phyloP scores from a whole-genome alignment of 2,888 invertebrate species.

The Eledona agricola region DNA sequence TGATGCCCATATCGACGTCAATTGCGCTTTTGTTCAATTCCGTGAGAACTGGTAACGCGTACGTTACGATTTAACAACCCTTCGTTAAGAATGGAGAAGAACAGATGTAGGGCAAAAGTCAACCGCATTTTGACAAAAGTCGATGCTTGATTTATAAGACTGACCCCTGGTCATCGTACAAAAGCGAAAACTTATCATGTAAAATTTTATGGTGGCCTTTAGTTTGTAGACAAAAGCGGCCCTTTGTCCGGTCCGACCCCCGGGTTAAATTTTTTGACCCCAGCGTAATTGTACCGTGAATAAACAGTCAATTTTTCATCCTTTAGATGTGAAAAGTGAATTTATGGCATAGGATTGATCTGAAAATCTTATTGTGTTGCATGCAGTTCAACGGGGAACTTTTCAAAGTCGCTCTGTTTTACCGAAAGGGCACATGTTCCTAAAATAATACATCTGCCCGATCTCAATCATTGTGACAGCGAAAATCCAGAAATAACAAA shows the following conservation, averaged over 20 bases:
- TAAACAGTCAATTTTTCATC: conserved; percentile 62
- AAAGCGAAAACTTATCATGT: conserved; percentile 54
- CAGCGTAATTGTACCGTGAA: conserved; percentile 60
- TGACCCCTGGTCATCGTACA: conserved; percentile 54
- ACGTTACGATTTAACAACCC: conserved; percentile 44
- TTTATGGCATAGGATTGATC: conserved; percentile 18
- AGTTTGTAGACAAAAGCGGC: conserved; percentile 37
- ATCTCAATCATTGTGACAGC: conserved; percentile 61
- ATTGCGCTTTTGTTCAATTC: conserved; percentile 39
- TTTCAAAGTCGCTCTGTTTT: conserved; percentile 4
- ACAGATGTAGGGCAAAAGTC: conserved; percentile 64
- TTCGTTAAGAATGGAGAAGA: conserved; percentile 55
- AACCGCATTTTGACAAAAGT: conserved; percentile 58
- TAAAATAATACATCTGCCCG: conserved; percentile 63
- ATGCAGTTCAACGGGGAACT: no score
- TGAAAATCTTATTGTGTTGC: conserved; percentile 14
- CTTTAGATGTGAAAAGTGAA: conserved; percentile 37
- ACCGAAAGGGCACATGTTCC: conserved; percentile 56
- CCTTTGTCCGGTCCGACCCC: conserved; percentile 55
- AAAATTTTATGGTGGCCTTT: conserved; percentile 57
- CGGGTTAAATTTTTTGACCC: conserved; percentile 63
- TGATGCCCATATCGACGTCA: conserved; percentile 42
- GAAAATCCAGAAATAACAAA: conserved; percentile 59
- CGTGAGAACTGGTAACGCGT: conserved; percentile 32
- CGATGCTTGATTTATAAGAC: conserved; percentile 61